Evolutionary conservation across 64 coral and sea anemone genomes (phyloP).

Genomic region (Actinia tenebrosa): DNA sequence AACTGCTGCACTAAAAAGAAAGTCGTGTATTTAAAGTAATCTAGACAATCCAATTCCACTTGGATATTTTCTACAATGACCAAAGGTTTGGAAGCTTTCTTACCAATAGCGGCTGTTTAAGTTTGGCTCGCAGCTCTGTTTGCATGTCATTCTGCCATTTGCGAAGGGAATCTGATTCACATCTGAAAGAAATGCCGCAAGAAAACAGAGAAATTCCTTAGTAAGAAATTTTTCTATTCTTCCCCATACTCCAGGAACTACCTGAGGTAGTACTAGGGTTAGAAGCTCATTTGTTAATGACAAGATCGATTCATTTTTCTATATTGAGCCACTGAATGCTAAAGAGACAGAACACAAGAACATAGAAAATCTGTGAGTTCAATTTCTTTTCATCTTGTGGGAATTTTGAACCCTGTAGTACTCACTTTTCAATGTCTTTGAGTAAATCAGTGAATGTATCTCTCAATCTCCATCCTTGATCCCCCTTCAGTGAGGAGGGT

Average conservation of each 20-base stretch:
- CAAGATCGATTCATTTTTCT: too few species aligned
- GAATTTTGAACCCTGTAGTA: neutral
- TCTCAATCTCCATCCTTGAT: slow-evolving; percentile 86
- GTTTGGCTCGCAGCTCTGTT: slow-evolving; percentile 77
- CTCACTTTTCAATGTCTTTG: slow-evolving; percentile 92
- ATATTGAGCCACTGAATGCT: too few species aligned
- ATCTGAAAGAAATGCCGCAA: slow-evolving; percentile 26
- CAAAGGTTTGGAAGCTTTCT: neutral
- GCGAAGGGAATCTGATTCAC: slow-evolving; percentile 66
- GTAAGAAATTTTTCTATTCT: neutral
- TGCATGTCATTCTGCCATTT: slow-evolving; percentile 77
- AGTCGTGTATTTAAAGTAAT: too few species aligned
- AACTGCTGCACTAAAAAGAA: too few species aligned
- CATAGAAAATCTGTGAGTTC: too few species aligned
- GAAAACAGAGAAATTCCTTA: neutral
- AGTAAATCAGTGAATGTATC: slow-evolving; percentile 86
- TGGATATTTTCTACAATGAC: too few species aligned
- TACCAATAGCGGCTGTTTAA: slow-evolving; percentile 92
- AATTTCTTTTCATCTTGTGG: too few species aligned
- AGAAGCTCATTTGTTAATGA: too few species aligned
- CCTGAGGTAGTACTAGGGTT: too few species aligned
- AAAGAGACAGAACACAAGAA: too few species aligned
- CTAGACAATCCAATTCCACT: too few species aligned
- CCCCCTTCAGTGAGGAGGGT: slow-evolving; percentile 82
- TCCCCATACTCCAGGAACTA: neutral